These are phyloP conservation scores for Amblyopsis hoosieri DNA, from an alignment of 2,797 vertebrate genomes.

Conservation along the genomic window DNA sequence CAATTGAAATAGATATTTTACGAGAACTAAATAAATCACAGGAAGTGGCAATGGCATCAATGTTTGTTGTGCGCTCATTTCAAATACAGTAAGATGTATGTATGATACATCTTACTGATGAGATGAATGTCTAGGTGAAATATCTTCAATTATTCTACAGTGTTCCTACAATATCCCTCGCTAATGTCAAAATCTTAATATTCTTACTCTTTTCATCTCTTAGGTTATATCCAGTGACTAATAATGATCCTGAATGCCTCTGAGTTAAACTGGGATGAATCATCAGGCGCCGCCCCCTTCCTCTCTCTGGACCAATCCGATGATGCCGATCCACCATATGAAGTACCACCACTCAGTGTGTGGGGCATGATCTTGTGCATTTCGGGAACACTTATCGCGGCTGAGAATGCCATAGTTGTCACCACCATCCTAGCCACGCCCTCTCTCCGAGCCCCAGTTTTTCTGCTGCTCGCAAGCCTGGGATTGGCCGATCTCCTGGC, in stretches of 20 bases:
- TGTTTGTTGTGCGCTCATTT: too few species aligned
- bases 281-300: constrained; percentile 65
- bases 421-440: constrained; percentile 87
- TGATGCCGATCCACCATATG: constrained; percentile 33
- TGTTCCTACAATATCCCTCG: not conserved
- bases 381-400: constrained; percentile 88
- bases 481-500: constrained; percentile 90
- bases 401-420: constrained; percentile 90
- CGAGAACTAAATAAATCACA: not conserved
- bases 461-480: constrained; percentile 90
- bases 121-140: not conserved
- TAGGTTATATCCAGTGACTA: constrained; percentile 44
- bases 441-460: constrained; percentile 86
- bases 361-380: constrained; percentile 91
- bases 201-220: constrained; percentile 28
- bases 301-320: constrained; percentile 49
- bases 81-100: too few species aligned
- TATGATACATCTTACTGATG: too few species aligned
- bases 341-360: constrained; percentile 62
- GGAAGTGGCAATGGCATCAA: not conserved
- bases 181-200: constrained; percentile 15
- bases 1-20: not conserved
- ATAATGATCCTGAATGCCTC: constrained; percentile 73
- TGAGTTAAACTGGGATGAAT: constrained; percentile 72
- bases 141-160: not conserved